A percentile compares a stretch with the other conserved stretches of the same genome.
phyloP scores from a whole-genome alignment of 2,113 vertebrate species.

The Emydocephalus ijimae region DNA sequence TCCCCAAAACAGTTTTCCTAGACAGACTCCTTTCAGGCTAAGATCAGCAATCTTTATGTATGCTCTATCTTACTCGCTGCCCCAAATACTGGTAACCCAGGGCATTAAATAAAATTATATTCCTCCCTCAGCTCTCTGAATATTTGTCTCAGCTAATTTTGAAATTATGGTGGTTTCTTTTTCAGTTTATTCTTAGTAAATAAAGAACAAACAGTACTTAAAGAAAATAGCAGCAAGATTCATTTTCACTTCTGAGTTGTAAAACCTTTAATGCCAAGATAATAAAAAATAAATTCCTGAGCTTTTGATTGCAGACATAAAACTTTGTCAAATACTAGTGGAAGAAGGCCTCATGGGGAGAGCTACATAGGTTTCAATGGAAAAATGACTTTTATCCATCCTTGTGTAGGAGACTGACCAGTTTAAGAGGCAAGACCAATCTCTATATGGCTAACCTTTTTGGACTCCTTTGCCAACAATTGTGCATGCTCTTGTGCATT shows the following conservation, averaged over 20 bases:
- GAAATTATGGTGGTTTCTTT: slow-evolving; percentile 27
- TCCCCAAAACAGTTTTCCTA: not conserved
- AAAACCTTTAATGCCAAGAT: slow-evolving; percentile 36
- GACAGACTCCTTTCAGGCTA: not conserved
- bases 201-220: slow-evolving; percentile 30
- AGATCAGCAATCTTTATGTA: not conserved
- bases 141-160: slow-evolving; percentile 41
- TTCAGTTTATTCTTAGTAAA: not conserved
- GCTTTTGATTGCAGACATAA: slow-evolving; percentile 50
- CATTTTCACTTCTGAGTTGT: slow-evolving; percentile 40
- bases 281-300: slow-evolving; percentile 34
- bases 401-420: not conserved
- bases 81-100: not conserved
- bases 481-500: too few relatives aligned
- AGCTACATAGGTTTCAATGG: not conserved
- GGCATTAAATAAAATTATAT: slow-evolving; percentile 22
- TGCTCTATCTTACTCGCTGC: not conserved
- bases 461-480: too few relatives aligned
- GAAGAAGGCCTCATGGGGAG: not conserved
- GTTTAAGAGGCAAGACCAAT: not conserved
- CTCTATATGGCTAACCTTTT: not conserved
- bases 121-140: slow-evolving; percentile 49
- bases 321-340: slow-evolving; percentile 13
- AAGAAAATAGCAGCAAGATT: slow-evolving; percentile 38
- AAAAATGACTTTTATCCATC: not conserved